These are phyloP conservation scores for Calliphora vicina DNA, from an alignment of 1,140 invertebrate species.

Conservation along the genomic window DNA sequence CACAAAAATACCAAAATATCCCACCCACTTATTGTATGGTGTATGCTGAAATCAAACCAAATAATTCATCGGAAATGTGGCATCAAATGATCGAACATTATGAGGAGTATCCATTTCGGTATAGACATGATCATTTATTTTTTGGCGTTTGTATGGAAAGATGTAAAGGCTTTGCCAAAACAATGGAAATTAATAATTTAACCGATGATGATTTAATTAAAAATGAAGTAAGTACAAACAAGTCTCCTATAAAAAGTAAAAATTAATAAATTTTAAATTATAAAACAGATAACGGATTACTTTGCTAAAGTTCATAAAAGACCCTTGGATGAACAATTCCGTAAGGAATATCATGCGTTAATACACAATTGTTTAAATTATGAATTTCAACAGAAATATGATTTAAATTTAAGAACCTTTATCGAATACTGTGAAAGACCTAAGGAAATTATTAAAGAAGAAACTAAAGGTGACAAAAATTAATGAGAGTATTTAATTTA, in stretches of 20 bases:
- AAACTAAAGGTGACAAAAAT: conserved; percentile 41
- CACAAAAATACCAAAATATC: conserved; percentile 28
- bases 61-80: conserved; percentile 59
- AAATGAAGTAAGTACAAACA: conserved; percentile 41
- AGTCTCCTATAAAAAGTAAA: too few species aligned
- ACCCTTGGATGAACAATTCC: conserved; percentile 38
- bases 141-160: conserved; percentile 64
- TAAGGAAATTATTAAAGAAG: neutral
- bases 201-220: conserved; percentile 41
- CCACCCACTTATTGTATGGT: conserved; percentile 64
- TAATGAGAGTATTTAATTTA: neutral
- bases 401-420: conserved; percentile 45
- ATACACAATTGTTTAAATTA: conserved; percentile 55
- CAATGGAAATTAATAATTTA: conserved; percentile 35
- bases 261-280: neutral
- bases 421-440: conserved; percentile 56
- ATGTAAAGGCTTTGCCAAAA: conserved; percentile 42
- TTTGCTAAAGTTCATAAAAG: conserved; percentile 48
- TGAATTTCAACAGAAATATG: conserved; percentile 45
- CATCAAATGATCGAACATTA: conserved; percentile 62
- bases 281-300: conserved; percentile 44
- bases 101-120: conserved; percentile 63
- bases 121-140: conserved; percentile 66
- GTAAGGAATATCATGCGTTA: conserved; percentile 44
- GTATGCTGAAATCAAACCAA: conserved; percentile 62